Base-by-base conservation (phyloP, 2,113 vertebrate genomes). In the Propithecus coquereli region DNA sequence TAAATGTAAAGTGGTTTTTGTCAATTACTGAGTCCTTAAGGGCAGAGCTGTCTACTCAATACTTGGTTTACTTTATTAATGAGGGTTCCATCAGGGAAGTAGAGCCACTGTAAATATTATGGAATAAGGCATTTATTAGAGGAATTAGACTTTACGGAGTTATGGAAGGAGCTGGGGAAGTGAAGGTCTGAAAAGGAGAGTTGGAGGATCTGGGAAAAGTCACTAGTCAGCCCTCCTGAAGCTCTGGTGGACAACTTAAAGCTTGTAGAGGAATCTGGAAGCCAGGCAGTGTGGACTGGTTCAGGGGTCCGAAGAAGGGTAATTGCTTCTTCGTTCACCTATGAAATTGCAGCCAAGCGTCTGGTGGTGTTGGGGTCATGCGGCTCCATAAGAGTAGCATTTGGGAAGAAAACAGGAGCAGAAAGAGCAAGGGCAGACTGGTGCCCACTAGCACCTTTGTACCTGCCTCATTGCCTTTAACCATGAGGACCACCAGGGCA, bases 11-110 rank as follows among this genome's bases (percentile, higher is more conserved):
- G 50, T 79, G 57, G 57, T 87, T 95, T 94, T 71, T 50, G 90
- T 83, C 95, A 34, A 20, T 95, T 83, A 37, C 52, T 6, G 45
- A 50, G 70, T 89, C 84, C 47, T 89, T 82, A 65, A 87, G 73
- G 57, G 63, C 43, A 32, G 40, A 65, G 50, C 57, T n/a, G 30
- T 65, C 68, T 71, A 27, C 85, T 95, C 52, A 18, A 1, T 66
- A 9, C 23, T 68, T 63, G 27, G 81, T 88, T 82, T 61, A 20
- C 32, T 27, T 22, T 70, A 4, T 76, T 90, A 27, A 22, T 40
- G 83, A 32, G 91, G 71, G 30, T 79, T 95, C 93, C 82, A 61
- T 61, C 52, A 87, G 87, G 59, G 76, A 94, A 71, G 40, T 73
- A 52, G 81, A 92, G 43, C 18, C 32, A 6, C 61, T 32, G 0